phyloP scores from a whole-genome alignment of 2,888 invertebrate species.

The Nomada ferruginata region DNA sequence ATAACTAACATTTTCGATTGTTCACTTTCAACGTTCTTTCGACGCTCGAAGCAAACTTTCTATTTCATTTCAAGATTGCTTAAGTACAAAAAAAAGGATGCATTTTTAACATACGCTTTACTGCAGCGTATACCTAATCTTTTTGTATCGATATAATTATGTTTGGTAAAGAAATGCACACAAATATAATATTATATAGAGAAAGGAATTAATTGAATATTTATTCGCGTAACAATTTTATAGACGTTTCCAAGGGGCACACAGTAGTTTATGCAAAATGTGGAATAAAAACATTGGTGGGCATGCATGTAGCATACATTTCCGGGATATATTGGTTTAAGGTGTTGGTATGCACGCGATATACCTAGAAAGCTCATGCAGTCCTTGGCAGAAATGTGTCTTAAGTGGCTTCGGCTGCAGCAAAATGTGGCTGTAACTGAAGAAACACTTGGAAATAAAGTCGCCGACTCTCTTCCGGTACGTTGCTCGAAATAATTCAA shows the following conservation, averaged over 20 bases:
- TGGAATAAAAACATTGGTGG: slow-evolving; percentile 30
- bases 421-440: slow-evolving; percentile 44
- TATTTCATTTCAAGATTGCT: no score
- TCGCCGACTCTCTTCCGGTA: slow-evolving; percentile 43
- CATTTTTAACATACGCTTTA: no score
- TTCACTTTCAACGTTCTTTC: no score
- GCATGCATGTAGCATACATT: slow-evolving; percentile 30
- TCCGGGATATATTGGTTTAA: slow-evolving; percentile 18
- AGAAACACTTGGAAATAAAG: slow-evolving; percentile 59
- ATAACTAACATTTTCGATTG: background rate
- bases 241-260: no score
- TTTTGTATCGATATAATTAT: no score
- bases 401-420: slow-evolving; percentile 58
- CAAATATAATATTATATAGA: no score
- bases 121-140: no score
- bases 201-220: no score
- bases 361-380: slow-evolving; percentile 48
- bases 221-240: background rate
- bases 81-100: no score
- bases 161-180: background rate
- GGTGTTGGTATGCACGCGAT: slow-evolving; percentile 13
- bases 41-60: background rate
- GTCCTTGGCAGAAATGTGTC: slow-evolving; percentile 61
- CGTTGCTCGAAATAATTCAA: slow-evolving; percentile 58
- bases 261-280: slow-evolving; percentile 27